A percentile compares a stretch with the other conserved stretches of the same genome.
Evolutionary conservation across 2,797 vertebrate species (phyloP).

Genomic region (Danio albolineatus): DNA sequence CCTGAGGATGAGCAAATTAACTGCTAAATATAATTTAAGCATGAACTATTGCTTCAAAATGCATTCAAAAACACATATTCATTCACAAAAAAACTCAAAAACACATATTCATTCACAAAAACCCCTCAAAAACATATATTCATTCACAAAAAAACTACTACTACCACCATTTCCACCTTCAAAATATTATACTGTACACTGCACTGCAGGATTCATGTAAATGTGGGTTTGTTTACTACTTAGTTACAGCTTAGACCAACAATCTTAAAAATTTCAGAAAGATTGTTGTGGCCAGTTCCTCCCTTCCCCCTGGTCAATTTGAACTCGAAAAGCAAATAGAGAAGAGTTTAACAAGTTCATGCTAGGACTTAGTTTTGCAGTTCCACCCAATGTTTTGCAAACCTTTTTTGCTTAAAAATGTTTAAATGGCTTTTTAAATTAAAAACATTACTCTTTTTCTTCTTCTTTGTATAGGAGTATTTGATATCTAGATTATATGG

Average conservation of each 20-base stretch:
- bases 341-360: not conserved
- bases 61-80: too few relatives aligned
- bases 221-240: not conserved
- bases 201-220: not conserved
- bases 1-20: too few relatives aligned
- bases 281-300: not conserved
- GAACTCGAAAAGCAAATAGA: slow-evolving; percentile 24
- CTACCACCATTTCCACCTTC: too few relatives aligned
- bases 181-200: too few relatives aligned
- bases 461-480: slow-evolving; percentile 4
- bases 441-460: not conserved
- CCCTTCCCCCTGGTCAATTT: not conserved
- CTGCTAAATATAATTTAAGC: too few relatives aligned
- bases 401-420: not conserved
- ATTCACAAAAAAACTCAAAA: too few relatives aligned
- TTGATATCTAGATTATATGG: slow-evolving; percentile 63
- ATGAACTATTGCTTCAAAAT: too few relatives aligned
- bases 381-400: not conserved
- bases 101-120: too few relatives aligned
- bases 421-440: not conserved
- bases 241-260: not conserved
- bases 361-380: not conserved
- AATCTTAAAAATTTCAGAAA: not conserved
- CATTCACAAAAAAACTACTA: too few relatives aligned
- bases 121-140: too few relatives aligned